Evolutionary conservation across 2,888 invertebrate genomes (phyloP), one percentile per base, ranked within the genome.

Genomic region (Rhamnusium bicolor): DNA sequence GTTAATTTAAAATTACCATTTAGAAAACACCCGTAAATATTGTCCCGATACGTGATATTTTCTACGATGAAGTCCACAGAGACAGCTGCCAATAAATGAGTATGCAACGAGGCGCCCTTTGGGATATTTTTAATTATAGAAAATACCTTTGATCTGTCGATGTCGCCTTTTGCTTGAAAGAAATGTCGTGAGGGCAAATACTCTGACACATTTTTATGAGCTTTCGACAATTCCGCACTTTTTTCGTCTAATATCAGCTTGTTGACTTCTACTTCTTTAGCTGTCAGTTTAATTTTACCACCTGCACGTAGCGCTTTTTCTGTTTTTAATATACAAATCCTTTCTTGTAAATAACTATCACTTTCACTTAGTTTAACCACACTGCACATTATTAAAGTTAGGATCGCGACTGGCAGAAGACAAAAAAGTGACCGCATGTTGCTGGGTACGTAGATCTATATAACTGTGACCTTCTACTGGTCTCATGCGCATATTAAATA

Each of bases 61-160:
- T 86, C 81, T 47, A 93, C 83, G 0, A 94, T 80, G 77, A 90
- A 94, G 74, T 93, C 91, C 0, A 91, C 88, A 5, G 92, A 92
- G 18, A 91, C 89, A 0, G 93, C 87, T 0, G 92, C 92, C 71
- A 92, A 91, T 76, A 94, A 91, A 82, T 95, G 95, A 0, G 92
- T 89, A 84, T 95, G 95, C 12, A 95, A 85, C 0, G 92, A 91
- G 0, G 91, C 93, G 2, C 94, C 96, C 87, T 96, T 96, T 0
- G 96, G 96, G 90, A 96, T 90, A 40, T 86, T 87, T 74, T 90
- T 89, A 10, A 96, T 91, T 6, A 94, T 89, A 77, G 91, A 86
- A 82, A 92, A 95, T 0, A 95, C 92, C 76, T 91, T 89, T 0
- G 94, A 94, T 0, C 89, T 77, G 1, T 90, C 89, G 60, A 95